A percentile compares a stretch with the other conserved stretches of the same genome.
These are phyloP conservation scores for Nowickia ferox DNA, from an alignment of 2,888 invertebrate species.

Conservation along the genomic window DNA sequence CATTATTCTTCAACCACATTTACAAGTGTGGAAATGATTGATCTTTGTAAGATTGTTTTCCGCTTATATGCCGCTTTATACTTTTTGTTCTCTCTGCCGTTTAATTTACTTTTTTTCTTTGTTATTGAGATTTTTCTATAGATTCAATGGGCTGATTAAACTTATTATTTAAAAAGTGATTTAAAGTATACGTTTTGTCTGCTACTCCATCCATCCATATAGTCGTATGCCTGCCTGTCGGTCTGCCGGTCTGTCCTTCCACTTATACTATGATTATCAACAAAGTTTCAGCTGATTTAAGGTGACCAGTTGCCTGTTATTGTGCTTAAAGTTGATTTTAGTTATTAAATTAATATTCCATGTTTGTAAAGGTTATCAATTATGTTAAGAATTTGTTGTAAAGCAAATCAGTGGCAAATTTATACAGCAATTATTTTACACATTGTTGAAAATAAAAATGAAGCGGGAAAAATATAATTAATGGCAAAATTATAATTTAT, in stretches of 20 bases:
- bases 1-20: constrained; percentile 23
- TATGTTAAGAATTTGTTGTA: constrained; percentile 52
- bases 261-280: constrained; percentile 41
- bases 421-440: constrained; percentile 44
- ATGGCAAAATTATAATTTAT: constrained; percentile 12
- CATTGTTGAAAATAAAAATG: constrained; percentile 51
- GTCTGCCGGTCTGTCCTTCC: constrained; percentile 9
- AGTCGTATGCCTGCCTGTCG: neutral
- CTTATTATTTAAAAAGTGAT: constrained; percentile 73
- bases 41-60: constrained; percentile 73
- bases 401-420: constrained; percentile 28
- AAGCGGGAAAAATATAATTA: constrained; percentile 24
- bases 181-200: constrained; percentile 66
- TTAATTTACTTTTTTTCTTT: constrained; percentile 36
- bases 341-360: constrained; percentile 14
- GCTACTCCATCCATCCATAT: constrained; percentile 11
- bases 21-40: constrained; percentile 79
- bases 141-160: constrained; percentile 68
- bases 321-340: neutral
- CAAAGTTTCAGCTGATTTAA: constrained; percentile 34
- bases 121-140: constrained; percentile 56
- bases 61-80: constrained; percentile 56
- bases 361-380: constrained; percentile 58
- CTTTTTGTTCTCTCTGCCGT: constrained; percentile 40
- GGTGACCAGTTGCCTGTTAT: constrained; percentile 41